A percentile compares a stretch with the other conserved stretches of the same genome.
These are phyloP conservation scores for Corythoichthys haematopterus DNA, from an alignment of 2,113 vertebrate species.

Conservation along the genomic window DNA sequence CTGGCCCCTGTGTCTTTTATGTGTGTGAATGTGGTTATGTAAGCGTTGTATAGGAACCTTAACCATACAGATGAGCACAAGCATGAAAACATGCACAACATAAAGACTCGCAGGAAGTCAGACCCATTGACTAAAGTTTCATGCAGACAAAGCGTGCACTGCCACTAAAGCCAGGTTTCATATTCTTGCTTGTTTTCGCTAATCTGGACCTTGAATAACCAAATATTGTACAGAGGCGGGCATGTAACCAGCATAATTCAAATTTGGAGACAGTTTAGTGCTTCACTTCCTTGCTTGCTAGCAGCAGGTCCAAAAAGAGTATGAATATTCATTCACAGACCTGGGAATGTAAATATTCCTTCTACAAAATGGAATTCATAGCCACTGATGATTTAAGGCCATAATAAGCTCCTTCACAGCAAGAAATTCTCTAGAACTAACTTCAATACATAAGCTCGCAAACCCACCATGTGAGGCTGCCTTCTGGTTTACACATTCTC, in stretches of 20 bases:
- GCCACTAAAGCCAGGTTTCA: constrained; percentile 61
- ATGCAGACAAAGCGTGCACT: constrained; percentile 67
- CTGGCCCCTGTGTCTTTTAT: constrained; percentile 65
- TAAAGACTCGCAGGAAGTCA: constrained; percentile 37
- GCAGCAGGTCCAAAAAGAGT: constrained; percentile 16
- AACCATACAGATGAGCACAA: constrained; percentile 63
- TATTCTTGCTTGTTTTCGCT: constrained; percentile 28
- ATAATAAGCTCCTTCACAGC: neutral
- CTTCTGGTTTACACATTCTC: constrained; percentile 12
- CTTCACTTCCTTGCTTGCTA: constrained; percentile 21
- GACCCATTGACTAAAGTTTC: constrained; percentile 28
- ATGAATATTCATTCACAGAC: constrained; percentile 33
- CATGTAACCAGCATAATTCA: constrained; percentile 3
- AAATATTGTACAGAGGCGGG: constrained; percentile 23
- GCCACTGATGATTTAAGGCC: constrained; percentile 33
- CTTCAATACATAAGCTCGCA: neutral
- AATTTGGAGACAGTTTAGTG: constrained; percentile 11
- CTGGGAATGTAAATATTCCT: constrained; percentile 33
- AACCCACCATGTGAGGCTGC: neutral
- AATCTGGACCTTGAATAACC: constrained; percentile 24
- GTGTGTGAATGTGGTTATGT: constrained; percentile 58
- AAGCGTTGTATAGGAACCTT: constrained; percentile 68
- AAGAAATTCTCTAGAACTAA: neutral
- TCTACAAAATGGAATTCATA: constrained; percentile 24
- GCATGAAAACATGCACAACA: constrained; percentile 48